Evolutionary conservation across 2,113 vertebrate species (phyloP), one percentile per base, ranked within the genome.

Genomic region (Zootoca vivipara): DNA sequence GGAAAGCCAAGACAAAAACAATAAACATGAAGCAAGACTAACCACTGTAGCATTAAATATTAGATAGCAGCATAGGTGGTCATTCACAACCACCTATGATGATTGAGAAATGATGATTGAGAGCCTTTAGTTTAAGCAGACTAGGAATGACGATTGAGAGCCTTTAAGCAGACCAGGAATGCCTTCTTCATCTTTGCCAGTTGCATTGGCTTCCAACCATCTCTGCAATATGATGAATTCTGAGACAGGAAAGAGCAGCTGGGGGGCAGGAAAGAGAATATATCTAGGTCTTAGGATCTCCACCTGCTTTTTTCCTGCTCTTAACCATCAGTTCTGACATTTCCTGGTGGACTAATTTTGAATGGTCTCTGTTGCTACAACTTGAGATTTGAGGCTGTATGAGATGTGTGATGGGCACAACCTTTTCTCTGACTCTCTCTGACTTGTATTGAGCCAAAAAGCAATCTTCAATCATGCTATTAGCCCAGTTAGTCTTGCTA

Each of bases 1-100:
- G 82, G n/a, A 91, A 89, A 75, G 58, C 80, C 26, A 33, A 82
- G 64, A 52, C 26, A 67, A 35, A 70, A 79, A 58, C 40, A 87
- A 35, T 33, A 72, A 56, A 80, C 38, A 80, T 56, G 86, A 78
- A 0, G 0, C 73, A 64, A 73, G 46, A 79, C 70, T 67, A 91
- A 88, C 1, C 7, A 42, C 18, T 46, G 15, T 40, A 7, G 10
- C 86, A 2, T n/a, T 83, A 4, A 13, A 70, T 0, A 30, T 9
- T 35, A 38, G 20, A 6, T 1, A 78, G 0, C 3, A 62, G 56
- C 40, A 82, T 30, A 16, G 1, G 4, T 87, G 8, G 26, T 0
- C 86, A 4, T 1, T 56, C 70, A 58, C 10, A 62, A 75, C n/a
- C 46, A n/a, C n/a, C n/a, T n/a, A n/a, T n/a, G n/a, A n/a, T n/a